Percentiles rank a stretch among this genome's conserved stretches.
These are phyloP conservation scores for Cyanistes caeruleus DNA, from an alignment of 2,113 vertebrate species.

Conservation along the genomic window DNA sequence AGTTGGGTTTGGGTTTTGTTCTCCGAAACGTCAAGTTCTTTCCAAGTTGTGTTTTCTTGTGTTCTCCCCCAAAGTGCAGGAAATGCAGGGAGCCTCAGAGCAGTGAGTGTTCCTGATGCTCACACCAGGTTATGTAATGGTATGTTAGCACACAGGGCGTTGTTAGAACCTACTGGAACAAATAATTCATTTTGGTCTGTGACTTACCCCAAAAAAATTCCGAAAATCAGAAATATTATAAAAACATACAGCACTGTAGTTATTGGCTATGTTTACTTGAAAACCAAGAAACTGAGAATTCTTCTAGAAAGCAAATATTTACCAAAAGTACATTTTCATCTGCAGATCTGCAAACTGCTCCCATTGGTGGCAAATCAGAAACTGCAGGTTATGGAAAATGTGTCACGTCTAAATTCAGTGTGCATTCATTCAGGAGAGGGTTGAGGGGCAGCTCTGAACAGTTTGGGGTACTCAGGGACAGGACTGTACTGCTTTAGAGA, in stretches of 20 bases:
- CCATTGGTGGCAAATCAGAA: neutral
- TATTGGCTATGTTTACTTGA: neutral
- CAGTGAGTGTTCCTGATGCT: neutral
- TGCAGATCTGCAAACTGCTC: neutral
- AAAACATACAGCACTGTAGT: neutral
- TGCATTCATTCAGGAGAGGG: neutral
- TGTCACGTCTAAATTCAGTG: neutral
- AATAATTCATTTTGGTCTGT: neutral
- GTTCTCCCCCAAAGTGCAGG: neutral
- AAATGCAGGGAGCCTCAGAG: neutral
- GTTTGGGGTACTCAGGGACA: neutral
- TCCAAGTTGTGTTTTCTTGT: neutral
- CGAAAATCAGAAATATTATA: neutral
- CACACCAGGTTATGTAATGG: neutral
- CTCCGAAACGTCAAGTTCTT: accelerated
- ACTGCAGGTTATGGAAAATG: neutral
- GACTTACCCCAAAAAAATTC: neutral
- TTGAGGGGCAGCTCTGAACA: neutral
- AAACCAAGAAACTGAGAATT: neutral
- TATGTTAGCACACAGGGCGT: neutral
- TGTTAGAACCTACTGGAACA: neutral
- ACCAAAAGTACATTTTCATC: neutral
- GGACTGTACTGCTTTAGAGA: neutral
- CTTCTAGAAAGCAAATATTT: neutral
- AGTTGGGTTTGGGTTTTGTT: neutral